These are phyloP conservation scores for Drosophila pruinosa DNA, from an alignment of 1,140 invertebrate genomes.

Conservation along the genomic window DNA sequence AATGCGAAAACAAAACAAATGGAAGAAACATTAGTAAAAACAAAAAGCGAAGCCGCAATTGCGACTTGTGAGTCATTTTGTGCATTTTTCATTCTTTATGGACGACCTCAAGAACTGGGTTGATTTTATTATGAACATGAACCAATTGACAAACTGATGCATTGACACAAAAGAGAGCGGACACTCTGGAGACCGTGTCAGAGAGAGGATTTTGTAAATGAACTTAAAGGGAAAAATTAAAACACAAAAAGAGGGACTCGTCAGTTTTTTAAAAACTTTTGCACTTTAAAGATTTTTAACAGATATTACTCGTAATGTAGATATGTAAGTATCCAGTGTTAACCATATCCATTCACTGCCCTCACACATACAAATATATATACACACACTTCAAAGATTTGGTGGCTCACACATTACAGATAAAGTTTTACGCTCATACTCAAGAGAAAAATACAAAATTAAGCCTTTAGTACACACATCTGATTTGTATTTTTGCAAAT, in stretches of 20 bases:
- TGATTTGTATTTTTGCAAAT: slow-evolving; percentile 41
- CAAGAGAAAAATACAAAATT: no score
- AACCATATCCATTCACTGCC: slow-evolving; percentile 64
- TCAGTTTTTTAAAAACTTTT: slow-evolving; percentile 62
- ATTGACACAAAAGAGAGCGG: slow-evolving; percentile 29
- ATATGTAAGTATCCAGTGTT: slow-evolving; percentile 36
- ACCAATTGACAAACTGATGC: slow-evolving; percentile 52
- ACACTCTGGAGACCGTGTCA: not conserved
- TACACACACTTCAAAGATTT: not conserved
- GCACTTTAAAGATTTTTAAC: slow-evolving; percentile 66
- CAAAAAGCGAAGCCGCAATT: slow-evolving; percentile 50
- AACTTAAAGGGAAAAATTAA: not conserved
- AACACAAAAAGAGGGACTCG: slow-evolving; percentile 8
- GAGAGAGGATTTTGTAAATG: not conserved
- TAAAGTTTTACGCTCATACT: slow-evolving; percentile 68
- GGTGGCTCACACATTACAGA: slow-evolving; percentile 28
- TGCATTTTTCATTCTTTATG: slow-evolving; percentile 66
- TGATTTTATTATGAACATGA: slow-evolving; percentile 33
- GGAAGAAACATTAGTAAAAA: slow-evolving; percentile 25
- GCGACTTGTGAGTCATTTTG: slow-evolving; percentile 74
- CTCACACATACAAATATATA: slow-evolving; percentile 30
- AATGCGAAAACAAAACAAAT: slow-evolving; percentile 37
- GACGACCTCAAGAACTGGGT: slow-evolving; percentile 60
- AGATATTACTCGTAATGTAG: slow-evolving; percentile 62
- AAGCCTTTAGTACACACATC: no score